Evolutionary conservation across 2,797 vertebrate species (phyloP), one percentile per base, ranked within the genome.

Genomic region (Neosilurus mollespiculum): DNA sequence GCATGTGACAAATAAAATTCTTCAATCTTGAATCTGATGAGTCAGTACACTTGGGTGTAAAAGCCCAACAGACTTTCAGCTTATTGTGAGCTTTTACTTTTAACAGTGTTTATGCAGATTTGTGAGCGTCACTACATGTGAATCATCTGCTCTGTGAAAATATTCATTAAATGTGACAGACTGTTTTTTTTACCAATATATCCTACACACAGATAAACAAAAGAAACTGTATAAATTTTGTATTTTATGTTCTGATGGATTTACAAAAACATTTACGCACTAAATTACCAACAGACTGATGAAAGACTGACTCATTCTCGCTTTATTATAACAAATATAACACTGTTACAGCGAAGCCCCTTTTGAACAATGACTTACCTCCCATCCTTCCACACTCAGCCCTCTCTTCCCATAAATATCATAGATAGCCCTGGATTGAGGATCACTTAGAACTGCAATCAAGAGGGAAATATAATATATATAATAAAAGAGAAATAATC

Each of bases 371-470:
- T 24, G 34, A 87, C 95, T 96, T 93, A 99, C 98, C 96, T 99
- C 98, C 98, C 98, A 99, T 91, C 98, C 98, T 89, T 99, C 98
- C 90, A 99, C 97, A 43, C 99, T 98, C 84, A 99, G 96, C 78
- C 98, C 98, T 93, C 96, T 95, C 92, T 96, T 99, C 83, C 98
- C 98, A 90, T 99, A 99, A 87, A 99, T 97, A 87, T 99, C 98
- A 92, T 99, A 99, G 93, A 99, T 99, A 78, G 98, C 98, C 90
- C 98, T 94, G 66, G 97, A 94, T 90, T 99, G 98, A 77, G 98
- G 97, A 81, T 99, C 98, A 80, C 96, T 97, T 76, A 99, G 96
- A 87, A 99, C 98, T 99, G 92, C 24, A 92, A 92, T 89, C 92
- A 78, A 82, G 81, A 69, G 16, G 1, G 34, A 81, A 2, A 66